Percentiles rank a stretch among this genome's conserved stretches.
phyloP scores from a whole-genome alignment of 1,140 invertebrate genomes.

The Leptinotarsa defecta region DNA sequence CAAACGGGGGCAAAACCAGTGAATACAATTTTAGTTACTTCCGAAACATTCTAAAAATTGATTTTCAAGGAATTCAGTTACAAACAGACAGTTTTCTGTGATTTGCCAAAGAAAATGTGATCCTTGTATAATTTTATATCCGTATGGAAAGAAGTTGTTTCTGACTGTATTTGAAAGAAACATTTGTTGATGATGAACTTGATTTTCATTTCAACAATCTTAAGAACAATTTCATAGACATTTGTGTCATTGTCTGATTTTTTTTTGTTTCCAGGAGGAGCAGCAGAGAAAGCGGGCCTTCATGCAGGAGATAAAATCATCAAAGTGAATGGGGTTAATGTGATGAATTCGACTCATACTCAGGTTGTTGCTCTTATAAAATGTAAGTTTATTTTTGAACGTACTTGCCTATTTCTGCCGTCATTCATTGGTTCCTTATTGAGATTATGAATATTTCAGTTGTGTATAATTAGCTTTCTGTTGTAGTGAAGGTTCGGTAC shows the following conservation, averaged over 20 bases:
- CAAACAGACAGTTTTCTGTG: no score
- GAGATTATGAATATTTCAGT: not conserved
- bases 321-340: constrained; percentile 91
- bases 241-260: not conserved
- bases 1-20: no score
- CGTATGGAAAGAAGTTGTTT: no score
- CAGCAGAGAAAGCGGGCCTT: constrained; percentile 90
- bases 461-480: not conserved
- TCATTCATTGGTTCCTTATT: not conserved
- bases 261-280: constrained; percentile 72
- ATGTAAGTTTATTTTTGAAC: constrained; percentile 67
- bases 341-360: constrained; percentile 86
- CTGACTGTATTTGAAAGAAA: no score
- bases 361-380: constrained; percentile 93
- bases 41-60: no score
- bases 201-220: not conserved
- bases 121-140: no score
- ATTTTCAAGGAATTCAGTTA: no score
- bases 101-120: no score
- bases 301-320: constrained; percentile 93
- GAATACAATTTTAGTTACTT: no score
- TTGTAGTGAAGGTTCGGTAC: no score
- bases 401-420: not conserved
- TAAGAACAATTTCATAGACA: not conserved
- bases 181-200: not conserved